Percentiles rank a stretch among this genome's conserved stretches.
Conservation (phyloP, 2,113 vertebrate genomes). For the Clarias magur region DNA sequence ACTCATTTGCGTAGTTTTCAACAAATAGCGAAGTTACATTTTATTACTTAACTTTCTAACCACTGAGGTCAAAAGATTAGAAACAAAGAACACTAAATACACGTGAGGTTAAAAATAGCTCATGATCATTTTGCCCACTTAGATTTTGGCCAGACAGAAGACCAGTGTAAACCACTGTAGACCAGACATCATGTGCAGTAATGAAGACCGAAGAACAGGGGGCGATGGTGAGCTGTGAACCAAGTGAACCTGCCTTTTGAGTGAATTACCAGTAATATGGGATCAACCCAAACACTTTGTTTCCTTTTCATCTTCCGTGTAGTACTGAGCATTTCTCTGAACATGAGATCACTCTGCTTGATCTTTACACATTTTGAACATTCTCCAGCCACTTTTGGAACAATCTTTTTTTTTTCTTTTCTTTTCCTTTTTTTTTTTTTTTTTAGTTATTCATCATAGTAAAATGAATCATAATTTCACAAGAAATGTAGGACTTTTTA, state of each 20-base stretch:
- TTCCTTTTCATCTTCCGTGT: slow-evolving; percentile 66
- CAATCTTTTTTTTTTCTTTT: slow-evolving; percentile 46
- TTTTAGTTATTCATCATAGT: slow-evolving; percentile 66
- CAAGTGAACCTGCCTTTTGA: not conserved
- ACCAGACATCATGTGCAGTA: slow-evolving; percentile 59
- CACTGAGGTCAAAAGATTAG: not conserved
- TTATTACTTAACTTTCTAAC: slow-evolving; percentile 20
- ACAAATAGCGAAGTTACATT: slow-evolving; percentile 30
- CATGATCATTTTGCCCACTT: slow-evolving; percentile 8
- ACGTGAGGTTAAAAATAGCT: slow-evolving; percentile 26
- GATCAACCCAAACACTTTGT: slow-evolving; percentile 60
- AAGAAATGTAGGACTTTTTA: slow-evolving; percentile 52
- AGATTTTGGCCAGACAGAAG: not conserved
- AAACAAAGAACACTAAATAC: not conserved
- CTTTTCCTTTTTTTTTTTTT: slow-evolving; percentile 51
- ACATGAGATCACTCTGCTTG: slow-evolving; percentile 56
- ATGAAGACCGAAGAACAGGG: slow-evolving; percentile 60
- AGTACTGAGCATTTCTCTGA: slow-evolving; percentile 57
- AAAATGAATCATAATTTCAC: slow-evolving; percentile 61
- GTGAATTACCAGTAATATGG: slow-evolving; percentile 55
- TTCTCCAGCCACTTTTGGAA: slow-evolving; percentile 68
- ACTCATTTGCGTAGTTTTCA: slow-evolving; percentile 22
- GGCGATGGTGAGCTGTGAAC: slow-evolving; percentile 68
- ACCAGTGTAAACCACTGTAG: no score
- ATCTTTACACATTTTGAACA: slow-evolving; percentile 67